Evolutionary conservation across 2,797 vertebrate species (phyloP).

Genomic region (Enteromius afrohamiltoni): DNA sequence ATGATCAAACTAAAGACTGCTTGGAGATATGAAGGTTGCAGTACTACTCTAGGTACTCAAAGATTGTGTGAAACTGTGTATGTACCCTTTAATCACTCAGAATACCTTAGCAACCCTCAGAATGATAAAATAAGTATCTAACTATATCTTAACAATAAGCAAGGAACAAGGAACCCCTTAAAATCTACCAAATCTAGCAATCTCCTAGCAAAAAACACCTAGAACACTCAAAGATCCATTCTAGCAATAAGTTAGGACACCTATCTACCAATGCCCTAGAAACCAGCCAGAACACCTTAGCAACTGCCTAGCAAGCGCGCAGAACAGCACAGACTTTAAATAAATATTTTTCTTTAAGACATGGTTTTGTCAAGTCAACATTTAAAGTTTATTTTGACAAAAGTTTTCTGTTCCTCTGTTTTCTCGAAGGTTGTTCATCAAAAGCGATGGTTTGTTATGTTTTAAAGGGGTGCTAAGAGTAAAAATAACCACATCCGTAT

Average conservation of each 20-base stretch:
- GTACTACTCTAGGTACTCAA: neutral
- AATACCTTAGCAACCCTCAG: neutral
- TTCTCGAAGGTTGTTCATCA: neutral
- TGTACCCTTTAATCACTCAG: neutral
- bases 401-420: neutral
- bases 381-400: neutral
- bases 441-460: neutral
- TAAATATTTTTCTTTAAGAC: neutral
- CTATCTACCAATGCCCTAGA: neutral
- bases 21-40: neutral
- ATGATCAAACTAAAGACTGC: neutral
- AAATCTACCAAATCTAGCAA: neutral
- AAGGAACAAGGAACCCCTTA: neutral
- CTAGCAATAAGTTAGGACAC: neutral
- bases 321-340: neutral
- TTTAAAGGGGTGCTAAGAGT: conserved; percentile 46
- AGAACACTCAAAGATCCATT: neutral
- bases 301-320: neutral
- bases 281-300: neutral
- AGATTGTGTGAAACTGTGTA: too few relatives aligned
- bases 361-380: neutral
- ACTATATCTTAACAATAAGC: neutral
- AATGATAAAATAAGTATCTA: neutral
- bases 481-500: conserved; percentile 53
- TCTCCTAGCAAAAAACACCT: neutral